These are phyloP conservation scores for Archaeoteleia sp. DNA, from an alignment of 2,888 invertebrate genomes.

Conservation along the genomic window DNA sequence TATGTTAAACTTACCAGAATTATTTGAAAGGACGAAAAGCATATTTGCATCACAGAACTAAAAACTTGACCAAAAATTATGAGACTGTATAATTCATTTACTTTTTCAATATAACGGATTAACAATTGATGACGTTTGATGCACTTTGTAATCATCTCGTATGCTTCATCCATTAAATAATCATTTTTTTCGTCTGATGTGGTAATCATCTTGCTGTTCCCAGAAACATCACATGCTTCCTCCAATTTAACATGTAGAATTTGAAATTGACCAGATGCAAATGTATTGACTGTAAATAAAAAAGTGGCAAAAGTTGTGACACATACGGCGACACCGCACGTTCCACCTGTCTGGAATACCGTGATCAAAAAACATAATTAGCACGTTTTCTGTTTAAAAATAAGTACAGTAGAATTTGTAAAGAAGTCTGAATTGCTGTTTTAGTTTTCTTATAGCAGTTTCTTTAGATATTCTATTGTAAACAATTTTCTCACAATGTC, in stretches of 20 bases:
- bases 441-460: not conserved
- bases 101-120: slow-evolving; percentile 9
- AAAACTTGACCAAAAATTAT: slow-evolving; percentile 13
- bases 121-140: slow-evolving; percentile 14
- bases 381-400: no score
- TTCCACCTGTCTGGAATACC: not conserved
- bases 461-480: no score
- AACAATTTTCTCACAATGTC: not conserved
- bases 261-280: slow-evolving; percentile 18
- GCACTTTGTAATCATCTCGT: not conserved
- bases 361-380: not conserved
- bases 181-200: not conserved
- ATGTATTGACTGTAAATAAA: slow-evolving; percentile 14
- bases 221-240: not conserved
- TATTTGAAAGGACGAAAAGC: slow-evolving; percentile 19
- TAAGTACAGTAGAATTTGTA: no score
- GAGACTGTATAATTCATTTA: slow-evolving; percentile 10
- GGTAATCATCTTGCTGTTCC: not conserved
- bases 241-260: slow-evolving; percentile 8
- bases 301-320: slow-evolving; percentile 4
- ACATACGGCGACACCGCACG: not conserved
- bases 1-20: slow-evolving; percentile 18
- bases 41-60: slow-evolving; percentile 10
- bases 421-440: not conserved
- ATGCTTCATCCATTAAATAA: not conserved